Conservation (phyloP, 2,888 invertebrate genomes). For the Gisinianus flammeolus region DNA sequence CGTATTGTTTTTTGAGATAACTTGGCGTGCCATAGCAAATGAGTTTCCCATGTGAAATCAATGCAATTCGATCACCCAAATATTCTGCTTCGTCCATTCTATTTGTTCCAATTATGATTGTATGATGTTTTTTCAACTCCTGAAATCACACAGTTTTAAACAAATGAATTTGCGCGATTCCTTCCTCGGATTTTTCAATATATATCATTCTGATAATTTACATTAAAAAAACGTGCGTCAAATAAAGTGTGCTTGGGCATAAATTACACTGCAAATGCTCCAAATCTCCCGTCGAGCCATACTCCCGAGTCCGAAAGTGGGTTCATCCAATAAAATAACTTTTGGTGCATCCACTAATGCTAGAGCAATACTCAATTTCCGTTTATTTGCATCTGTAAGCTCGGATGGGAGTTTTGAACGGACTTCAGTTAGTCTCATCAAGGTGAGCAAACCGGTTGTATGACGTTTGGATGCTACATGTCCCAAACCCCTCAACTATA, state of each 20-base stretch:
- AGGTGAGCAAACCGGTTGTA: slow-evolving; percentile 35
- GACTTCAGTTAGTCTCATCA: slow-evolving; percentile 45
- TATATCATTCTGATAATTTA: neutral
- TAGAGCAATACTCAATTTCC: slow-evolving; percentile 51
- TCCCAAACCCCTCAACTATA: slow-evolving; percentile 44
- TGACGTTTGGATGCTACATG: slow-evolving; percentile 37
- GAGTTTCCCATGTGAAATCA: slow-evolving; percentile 51
- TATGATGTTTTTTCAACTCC: slow-evolving; percentile 45
- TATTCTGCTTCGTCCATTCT: slow-evolving; percentile 55
- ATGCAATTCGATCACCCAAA: slow-evolving; percentile 50
- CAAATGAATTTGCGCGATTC: too few species aligned
- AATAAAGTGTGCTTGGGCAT: neutral
- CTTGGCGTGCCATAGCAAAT: slow-evolving; percentile 48
- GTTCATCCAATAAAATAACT: slow-evolving; percentile 51
- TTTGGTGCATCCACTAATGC: slow-evolving; percentile 49
- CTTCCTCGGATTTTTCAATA: neutral
- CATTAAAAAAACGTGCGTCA: neutral
- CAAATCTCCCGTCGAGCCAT: slow-evolving; percentile 50
- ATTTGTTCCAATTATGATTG: slow-evolving; percentile 45
- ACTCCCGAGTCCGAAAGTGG: slow-evolving; percentile 46
- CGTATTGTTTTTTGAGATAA: slow-evolving; percentile 48
- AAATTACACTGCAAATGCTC: slow-evolving; percentile 40
- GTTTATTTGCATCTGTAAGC: slow-evolving; percentile 43
- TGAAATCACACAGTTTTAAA: neutral
- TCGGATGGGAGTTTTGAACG: slow-evolving; percentile 33